phyloP scores from a whole-genome alignment of 2,113 vertebrate genomes.

The Fukomys damarensis region DNA sequence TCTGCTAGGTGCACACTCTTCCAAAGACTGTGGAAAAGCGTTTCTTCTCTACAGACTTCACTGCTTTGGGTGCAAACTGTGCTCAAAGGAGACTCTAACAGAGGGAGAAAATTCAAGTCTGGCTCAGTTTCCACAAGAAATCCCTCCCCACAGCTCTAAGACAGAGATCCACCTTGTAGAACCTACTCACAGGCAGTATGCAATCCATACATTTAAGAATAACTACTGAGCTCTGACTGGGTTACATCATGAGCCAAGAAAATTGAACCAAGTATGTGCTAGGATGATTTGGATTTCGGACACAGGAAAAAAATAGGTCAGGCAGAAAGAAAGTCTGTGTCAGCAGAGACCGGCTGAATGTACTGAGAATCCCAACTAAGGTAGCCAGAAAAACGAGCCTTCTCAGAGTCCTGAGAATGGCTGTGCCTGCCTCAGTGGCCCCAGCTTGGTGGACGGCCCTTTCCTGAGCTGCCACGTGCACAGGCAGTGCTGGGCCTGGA shows the following conservation, averaged over 20 bases:
- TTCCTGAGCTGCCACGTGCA: neutral
- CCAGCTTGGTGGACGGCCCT: too few species aligned
- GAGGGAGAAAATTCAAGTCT: neutral
- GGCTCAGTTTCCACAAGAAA: neutral
- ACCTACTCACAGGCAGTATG: neutral
- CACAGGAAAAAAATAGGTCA: neutral
- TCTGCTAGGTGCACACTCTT: neutral
- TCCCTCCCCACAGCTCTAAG: neutral
- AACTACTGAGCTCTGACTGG: neutral
- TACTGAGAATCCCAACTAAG: neutral
- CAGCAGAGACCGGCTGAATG: neutral
- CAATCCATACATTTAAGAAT: neutral
- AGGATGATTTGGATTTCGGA: neutral
- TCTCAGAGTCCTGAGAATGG: neutral
- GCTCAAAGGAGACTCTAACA: neutral
- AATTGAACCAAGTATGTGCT: neutral
- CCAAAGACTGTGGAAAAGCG: neutral
- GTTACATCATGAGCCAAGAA: neutral
- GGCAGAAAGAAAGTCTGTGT: neutral
- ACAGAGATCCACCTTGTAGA: constrained; percentile 18
- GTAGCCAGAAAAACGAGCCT: neutral
- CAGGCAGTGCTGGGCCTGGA: neutral
- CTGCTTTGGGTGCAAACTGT: neutral
- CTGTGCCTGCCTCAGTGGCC: neutral
- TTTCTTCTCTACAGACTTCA: neutral